These are phyloP conservation scores for Napeogenes sylphis DNA, from an alignment of 2,888 invertebrate genomes.

Conservation along the genomic window DNA sequence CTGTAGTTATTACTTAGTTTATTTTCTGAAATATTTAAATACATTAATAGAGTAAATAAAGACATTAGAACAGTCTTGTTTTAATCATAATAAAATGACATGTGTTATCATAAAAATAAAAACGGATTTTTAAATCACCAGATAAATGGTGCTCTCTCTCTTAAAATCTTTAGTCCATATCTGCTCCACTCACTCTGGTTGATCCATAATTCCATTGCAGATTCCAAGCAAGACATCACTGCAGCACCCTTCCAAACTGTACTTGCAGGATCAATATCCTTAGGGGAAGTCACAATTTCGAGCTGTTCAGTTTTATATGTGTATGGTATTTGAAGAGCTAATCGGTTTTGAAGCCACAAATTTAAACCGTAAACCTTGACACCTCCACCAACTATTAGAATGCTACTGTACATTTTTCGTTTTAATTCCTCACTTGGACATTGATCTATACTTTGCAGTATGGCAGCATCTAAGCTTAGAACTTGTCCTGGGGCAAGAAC, in stretches of 20 bases:
- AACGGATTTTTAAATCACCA: slow-evolving; percentile 74
- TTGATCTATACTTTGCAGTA: slow-evolving; percentile 93
- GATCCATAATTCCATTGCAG: slow-evolving; percentile 96
- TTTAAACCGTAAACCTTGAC: slow-evolving; percentile 90
- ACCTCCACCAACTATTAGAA: slow-evolving; percentile 94
- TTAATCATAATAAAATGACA: too few species aligned
- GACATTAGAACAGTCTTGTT: background rate
- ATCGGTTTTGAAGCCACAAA: slow-evolving; percentile 91
- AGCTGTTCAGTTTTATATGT: slow-evolving; percentile 88
- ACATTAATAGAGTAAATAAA: too few species aligned
- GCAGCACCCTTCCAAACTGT: slow-evolving; percentile 97
- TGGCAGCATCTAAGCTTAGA: slow-evolving; percentile 92
- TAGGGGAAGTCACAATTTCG: slow-evolving; percentile 93
- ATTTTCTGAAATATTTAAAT: too few species aligned
- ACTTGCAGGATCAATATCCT: slow-evolving; percentile 94
- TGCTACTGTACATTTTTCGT: slow-evolving; percentile 95
- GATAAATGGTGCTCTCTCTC: slow-evolving; percentile 95
- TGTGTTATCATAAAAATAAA: too few species aligned
- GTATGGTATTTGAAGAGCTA: slow-evolving; percentile 89
- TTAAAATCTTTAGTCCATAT: slow-evolving; percentile 87
- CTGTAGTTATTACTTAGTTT: too few species aligned
- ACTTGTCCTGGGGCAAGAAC: slow-evolving; percentile 87
- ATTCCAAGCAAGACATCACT: slow-evolving; percentile 94
- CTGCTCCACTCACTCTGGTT: slow-evolving; percentile 90
- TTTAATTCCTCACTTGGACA: slow-evolving; percentile 93